phyloP scores from a whole-genome alignment of 2,888 invertebrate genomes.

The Andrena praecox region DNA sequence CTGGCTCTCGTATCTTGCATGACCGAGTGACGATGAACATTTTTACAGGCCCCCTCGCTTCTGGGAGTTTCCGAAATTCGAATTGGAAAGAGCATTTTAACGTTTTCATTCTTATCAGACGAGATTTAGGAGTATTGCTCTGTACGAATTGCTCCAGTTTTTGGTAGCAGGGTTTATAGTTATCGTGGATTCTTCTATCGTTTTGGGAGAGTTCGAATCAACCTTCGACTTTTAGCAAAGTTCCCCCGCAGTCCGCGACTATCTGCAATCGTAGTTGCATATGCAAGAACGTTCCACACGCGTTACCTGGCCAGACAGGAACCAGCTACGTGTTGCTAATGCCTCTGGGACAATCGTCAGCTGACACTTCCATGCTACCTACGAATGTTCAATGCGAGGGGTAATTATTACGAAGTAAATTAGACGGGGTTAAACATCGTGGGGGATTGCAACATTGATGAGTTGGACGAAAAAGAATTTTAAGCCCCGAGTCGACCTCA shows the following conservation, averaged over 20 bases:
- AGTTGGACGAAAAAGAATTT: constrained; percentile 36
- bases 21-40: constrained; percentile 43
- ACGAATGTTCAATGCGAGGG: constrained; percentile 72
- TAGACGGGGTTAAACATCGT: constrained; percentile 47
- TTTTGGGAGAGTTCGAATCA: constrained; percentile 33
- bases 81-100: too few relatives aligned
- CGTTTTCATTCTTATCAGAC: too few relatives aligned
- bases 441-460: constrained; percentile 49
- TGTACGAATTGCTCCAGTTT: neutral
- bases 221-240: constrained; percentile 35
- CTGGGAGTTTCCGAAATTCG: too few relatives aligned
- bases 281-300: constrained; percentile 20
- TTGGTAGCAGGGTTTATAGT: neutral
- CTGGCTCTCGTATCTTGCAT: constrained; percentile 38
- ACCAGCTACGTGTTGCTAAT: constrained; percentile 57
- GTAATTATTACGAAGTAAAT: constrained; percentile 74
- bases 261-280: constrained; percentile 17
- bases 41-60: constrained; percentile 1
- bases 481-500: constrained; percentile 47
- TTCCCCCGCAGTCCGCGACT: constrained; percentile 14
- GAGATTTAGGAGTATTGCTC: neutral
- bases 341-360: constrained; percentile 71
- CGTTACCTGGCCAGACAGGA: constrained; percentile 12
- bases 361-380: constrained; percentile 70
- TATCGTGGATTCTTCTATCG: neutral